Conservation (phyloP, 2,888 invertebrate genomes). For the Hypselothyrea guttata region DNA sequence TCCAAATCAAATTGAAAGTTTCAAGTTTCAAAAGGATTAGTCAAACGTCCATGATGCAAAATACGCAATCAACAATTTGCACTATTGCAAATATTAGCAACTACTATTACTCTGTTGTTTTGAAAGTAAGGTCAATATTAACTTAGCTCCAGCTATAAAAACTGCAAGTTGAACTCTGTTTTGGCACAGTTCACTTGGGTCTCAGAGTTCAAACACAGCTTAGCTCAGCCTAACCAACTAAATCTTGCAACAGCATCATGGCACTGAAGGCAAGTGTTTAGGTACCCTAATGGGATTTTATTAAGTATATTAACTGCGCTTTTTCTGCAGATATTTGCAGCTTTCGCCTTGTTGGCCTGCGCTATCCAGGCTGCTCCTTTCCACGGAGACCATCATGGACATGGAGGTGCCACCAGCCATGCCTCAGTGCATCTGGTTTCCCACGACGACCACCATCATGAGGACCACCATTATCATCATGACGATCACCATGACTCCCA, state of each 20-base stretch:
- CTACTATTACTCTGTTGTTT: constrained; percentile 34
- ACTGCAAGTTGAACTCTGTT: constrained; percentile 18
- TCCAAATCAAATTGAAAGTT: no score
- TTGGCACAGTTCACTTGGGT: constrained; percentile 56
- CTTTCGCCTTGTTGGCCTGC: constrained; percentile 52
- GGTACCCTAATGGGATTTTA: no score
- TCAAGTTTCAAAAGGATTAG: background rate
- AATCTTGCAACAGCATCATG: constrained; percentile 54
- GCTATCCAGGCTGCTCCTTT: constrained; percentile 47
- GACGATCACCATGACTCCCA: constrained; percentile 63
- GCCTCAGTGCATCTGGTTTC: constrained; percentile 71
- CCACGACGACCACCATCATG: constrained; percentile 54
- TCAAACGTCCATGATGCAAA: no score
- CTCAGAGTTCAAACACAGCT: constrained; percentile 48
- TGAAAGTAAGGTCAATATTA: constrained; percentile 40
- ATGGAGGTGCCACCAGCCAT: constrained; percentile 67
- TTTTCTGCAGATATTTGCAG: constrained; percentile 44
- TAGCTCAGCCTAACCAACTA: constrained; percentile 48
- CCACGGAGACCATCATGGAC: constrained; percentile 46
- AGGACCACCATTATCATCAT: constrained; percentile 17
- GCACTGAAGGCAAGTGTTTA: constrained; percentile 60
- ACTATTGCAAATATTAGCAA: constrained; percentile 5
- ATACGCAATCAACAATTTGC: no score
- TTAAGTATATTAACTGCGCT: background rate
- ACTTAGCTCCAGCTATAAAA: constrained; percentile 50